A percentile compares a stretch with the other conserved stretches of the same genome.
These are phyloP conservation scores for Piscicola geometra DNA, from an alignment of 2,888 invertebrate species.

Conservation along the genomic window DNA sequence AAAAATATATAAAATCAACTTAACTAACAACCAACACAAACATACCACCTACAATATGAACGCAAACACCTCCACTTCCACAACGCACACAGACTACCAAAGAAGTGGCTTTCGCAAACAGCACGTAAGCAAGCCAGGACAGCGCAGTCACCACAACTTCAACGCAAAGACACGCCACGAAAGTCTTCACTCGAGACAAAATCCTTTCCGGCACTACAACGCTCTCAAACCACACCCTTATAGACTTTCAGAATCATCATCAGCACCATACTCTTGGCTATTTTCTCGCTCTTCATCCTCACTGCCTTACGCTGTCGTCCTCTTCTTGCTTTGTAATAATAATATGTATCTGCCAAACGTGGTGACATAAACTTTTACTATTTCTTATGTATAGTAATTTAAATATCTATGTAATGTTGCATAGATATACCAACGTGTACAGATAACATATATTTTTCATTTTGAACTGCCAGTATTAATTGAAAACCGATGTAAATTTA, in stretches of 20 bases:
- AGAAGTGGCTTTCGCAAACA: not conserved
- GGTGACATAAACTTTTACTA: not conserved
- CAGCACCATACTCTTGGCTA: not conserved
- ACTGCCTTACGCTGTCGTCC: slow-evolving; percentile 11
- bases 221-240: slow-evolving; percentile 4
- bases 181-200: not conserved
- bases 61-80: too few relatives aligned
- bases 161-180: not conserved
- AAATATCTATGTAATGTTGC: too few relatives aligned
- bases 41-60: too few relatives aligned
- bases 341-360: too few relatives aligned
- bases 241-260: not conserved
- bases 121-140: not conserved
- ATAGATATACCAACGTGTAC: too few relatives aligned
- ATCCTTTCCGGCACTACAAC: not conserved
- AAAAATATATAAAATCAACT: too few relatives aligned
- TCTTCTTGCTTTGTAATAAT: not conserved
- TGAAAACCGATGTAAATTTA: not conserved
- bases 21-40: too few relatives aligned
- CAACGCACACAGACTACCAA: not conserved
- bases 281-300: not conserved
- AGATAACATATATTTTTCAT: not conserved
- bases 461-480: not conserved
- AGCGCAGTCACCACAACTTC: not conserved
- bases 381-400: too few relatives aligned